Percentiles rank a stretch among this genome's conserved stretches.
Evolutionary conservation across 53 echinoderm and acorn worm genomes (phyloP).

Genomic region (Arbacia lixula): DNA sequence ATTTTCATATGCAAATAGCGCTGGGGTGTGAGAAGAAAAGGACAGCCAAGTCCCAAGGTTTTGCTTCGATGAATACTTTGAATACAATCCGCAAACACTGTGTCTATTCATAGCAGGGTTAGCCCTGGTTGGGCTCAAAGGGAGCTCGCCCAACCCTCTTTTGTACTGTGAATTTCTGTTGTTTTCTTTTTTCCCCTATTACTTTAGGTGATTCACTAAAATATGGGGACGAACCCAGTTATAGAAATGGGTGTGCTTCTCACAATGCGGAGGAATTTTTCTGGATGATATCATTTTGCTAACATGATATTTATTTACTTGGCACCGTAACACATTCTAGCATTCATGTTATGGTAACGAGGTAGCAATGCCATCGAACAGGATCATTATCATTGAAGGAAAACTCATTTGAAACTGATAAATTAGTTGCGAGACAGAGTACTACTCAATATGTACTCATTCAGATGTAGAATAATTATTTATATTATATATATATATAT

Average conservation of each 20-base stretch:
- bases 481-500: too few relatives aligned
- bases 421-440: too few relatives aligned
- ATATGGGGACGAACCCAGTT: not conserved
- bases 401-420: too few relatives aligned
- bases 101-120: not conserved
- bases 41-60: slow-evolving; percentile 2
- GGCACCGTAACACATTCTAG: too few relatives aligned
- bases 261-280: not conserved
- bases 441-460: too few relatives aligned
- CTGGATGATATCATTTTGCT: too few relatives aligned
- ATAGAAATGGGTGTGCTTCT: not conserved
- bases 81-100: not conserved
- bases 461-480: too few relatives aligned
- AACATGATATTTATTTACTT: too few relatives aligned
- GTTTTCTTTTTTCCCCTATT: not conserved
- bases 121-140: not conserved
- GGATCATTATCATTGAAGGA: too few relatives aligned
- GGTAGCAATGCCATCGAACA: too few relatives aligned
- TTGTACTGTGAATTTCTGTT: not conserved
- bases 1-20: slow-evolving; percentile 50
- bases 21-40: not conserved
- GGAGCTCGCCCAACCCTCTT: slow-evolving; percentile 25
- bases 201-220: not conserved
- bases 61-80: not conserved
- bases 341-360: too few relatives aligned